Evolutionary conservation across 2,797 vertebrate genomes (phyloP).

Genomic region (Etheostoma nigrum): DNA sequence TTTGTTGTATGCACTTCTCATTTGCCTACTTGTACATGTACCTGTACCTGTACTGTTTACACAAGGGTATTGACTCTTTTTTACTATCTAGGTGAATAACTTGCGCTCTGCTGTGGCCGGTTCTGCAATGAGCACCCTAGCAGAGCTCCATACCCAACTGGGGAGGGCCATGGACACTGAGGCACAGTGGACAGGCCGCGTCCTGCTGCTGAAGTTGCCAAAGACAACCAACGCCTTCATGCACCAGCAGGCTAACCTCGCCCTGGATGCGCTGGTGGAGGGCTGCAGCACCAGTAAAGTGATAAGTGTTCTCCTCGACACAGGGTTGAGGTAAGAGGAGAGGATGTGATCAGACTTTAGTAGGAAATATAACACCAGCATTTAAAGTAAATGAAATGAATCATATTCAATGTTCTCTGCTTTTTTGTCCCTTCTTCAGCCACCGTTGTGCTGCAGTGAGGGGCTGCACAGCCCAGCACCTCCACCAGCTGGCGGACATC

Average conservation of each 20-base stretch:
- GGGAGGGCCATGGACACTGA: background rate
- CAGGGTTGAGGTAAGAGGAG: constrained; percentile 9
- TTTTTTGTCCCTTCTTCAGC: background rate
- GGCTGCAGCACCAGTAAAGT: background rate
- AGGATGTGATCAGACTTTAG: background rate
- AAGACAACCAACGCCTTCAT: background rate
- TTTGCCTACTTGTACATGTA: background rate
- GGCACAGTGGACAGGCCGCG: background rate
- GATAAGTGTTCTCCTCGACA: background rate
- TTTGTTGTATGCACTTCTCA: background rate
- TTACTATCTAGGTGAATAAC: constrained; percentile 84
- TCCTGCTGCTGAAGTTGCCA: constrained; percentile 13
- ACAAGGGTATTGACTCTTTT: background rate
- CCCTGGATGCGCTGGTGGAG: constrained; percentile 15
- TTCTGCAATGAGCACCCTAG: constrained; percentile 85
- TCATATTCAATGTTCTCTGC: background rate
- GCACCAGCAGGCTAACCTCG: constrained; percentile 1
- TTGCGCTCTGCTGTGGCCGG: constrained; percentile 81
- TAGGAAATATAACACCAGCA: background rate
- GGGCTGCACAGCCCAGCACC: constrained; percentile 4
- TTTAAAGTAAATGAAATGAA: background rate
- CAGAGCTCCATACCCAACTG: background rate
- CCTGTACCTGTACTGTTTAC: too few relatives aligned
- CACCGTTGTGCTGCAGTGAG: background rate
- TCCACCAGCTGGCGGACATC: constrained; percentile 4